These are phyloP conservation scores for Amblyteles armatorius DNA, from an alignment of 2,888 invertebrate genomes.

Conservation along the genomic window DNA sequence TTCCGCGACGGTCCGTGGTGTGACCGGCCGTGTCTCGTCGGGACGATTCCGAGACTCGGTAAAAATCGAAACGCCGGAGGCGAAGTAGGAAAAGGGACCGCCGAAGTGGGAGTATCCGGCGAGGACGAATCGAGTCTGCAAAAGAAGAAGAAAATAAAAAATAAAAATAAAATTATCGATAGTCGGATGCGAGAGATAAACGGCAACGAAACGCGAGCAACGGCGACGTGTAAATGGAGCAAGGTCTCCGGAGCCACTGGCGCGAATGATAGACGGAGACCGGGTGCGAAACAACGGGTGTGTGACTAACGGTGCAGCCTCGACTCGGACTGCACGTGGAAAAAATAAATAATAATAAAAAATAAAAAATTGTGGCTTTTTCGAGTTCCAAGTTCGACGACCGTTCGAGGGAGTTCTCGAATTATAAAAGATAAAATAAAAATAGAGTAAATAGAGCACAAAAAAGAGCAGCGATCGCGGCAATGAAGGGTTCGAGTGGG, in stretches of 20 bases:
- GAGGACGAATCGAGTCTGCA: slow-evolving; percentile 12
- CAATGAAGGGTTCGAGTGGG: neutral
- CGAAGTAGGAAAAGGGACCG: slow-evolving; percentile 12
- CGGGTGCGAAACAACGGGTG: slow-evolving; percentile 13
- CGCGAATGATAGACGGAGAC: slow-evolving; percentile 16
- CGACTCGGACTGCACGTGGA: neutral
- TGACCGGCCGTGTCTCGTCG: neutral
- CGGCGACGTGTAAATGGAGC: slow-evolving; percentile 54
- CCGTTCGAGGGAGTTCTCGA: too few relatives aligned
- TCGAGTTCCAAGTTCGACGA: too few relatives aligned
- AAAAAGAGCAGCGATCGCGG: neutral
- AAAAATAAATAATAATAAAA: neutral
- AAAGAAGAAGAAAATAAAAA: slow-evolving; percentile 13
- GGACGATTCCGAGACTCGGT: neutral
- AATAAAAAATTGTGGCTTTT: too few relatives aligned
- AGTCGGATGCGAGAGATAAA: slow-evolving; percentile 12
- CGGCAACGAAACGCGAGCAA: slow-evolving; percentile 30
- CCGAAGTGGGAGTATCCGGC: slow-evolving; percentile 19
- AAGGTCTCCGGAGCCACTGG: slow-evolving; percentile 54
- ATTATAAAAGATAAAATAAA: too few relatives aligned
- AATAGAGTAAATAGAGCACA: too few relatives aligned
- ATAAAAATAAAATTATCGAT: slow-evolving; percentile 28
- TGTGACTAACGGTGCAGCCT: neutral
- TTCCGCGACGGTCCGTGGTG: neutral
- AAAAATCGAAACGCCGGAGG: slow-evolving; percentile 6